Evolutionary conservation across 2,888 invertebrate species (phyloP), one percentile per base, ranked within the genome.

Genomic region (Tortricodes alternella): DNA sequence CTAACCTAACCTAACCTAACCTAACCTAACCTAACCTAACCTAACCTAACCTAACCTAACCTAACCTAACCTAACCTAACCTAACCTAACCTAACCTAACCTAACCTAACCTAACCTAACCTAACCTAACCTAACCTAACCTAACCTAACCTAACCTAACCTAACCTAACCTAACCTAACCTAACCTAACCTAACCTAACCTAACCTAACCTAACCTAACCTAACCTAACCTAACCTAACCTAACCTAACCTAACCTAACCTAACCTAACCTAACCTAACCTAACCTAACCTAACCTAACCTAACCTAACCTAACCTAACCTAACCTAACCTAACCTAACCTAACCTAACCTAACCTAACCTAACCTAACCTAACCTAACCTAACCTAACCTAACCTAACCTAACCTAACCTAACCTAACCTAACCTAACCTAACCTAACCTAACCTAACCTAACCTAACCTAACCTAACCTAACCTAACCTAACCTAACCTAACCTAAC

Each of bases 21-120:
- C 21, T 21, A 21, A 21, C 21, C 21, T 21, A 21, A 21, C 21
- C 21, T 21, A 21, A 21, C 21, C 62, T 64, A 64, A 64, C 62
- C 62, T 62, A 64, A 61, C 61, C 62, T 62, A 62, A 62, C 60
- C 61, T 62, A 64, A 62, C 62, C 62, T 62, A 64, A 62, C 62
- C 61, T 58, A 62, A 59, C 62, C 61, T 60, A 62, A 59, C 62
- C 60, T 60, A 62, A 57, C 62, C 58, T 58, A 61, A 61, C 62
- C 62, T 62, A 64, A 62, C 61, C 60, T 60, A 63, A 62, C 59
- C 60, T 60, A 61, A 59, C 59, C 62, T 58, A 62, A 59, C 59
- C 61, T 58, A 60, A 59, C 55, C 58, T 58, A 56, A 53, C 59
- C 57, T 60, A 56, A 53, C 55, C 59, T 48, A 50, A 55, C 58